phyloP scores from a whole-genome alignment of 1,140 invertebrate species.

The Lucilia cuprina region DNA sequence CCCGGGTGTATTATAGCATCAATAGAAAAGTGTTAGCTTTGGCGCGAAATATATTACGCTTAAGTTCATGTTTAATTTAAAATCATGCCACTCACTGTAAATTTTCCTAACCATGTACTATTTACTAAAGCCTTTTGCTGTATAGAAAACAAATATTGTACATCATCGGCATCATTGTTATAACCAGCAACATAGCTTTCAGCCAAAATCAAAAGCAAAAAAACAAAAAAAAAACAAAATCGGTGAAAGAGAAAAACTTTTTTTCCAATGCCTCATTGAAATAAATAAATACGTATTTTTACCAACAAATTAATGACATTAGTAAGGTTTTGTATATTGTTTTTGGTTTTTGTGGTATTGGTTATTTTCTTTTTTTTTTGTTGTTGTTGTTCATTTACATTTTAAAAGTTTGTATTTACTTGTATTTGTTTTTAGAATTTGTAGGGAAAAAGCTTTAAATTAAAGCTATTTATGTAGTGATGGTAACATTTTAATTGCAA shows the following conservation, averaged over 20 bases:
- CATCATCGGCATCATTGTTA: neutral
- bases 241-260: neutral
- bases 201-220: neutral
- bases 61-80: conserved; percentile 3
- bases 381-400: neutral
- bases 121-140: no score
- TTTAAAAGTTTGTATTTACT: no score
- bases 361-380: neutral
- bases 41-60: conserved; percentile 5
- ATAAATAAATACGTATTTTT: neutral
- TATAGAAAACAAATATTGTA: neutral
- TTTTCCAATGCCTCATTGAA: neutral
- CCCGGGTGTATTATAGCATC: neutral
- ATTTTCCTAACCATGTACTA: neutral
- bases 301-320: conserved; percentile 17
- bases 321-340: neutral
- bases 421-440: neutral
- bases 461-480: no score
- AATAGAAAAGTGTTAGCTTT: conserved; percentile 1
- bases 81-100: neutral
- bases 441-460: neutral
- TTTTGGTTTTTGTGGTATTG: conserved; percentile 1
- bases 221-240: no score
- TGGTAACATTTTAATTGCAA: no score
- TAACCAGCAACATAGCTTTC: neutral